Base-by-base conservation (phyloP, 2,888 invertebrate genomes). In the Baccha elongata region DNA sequence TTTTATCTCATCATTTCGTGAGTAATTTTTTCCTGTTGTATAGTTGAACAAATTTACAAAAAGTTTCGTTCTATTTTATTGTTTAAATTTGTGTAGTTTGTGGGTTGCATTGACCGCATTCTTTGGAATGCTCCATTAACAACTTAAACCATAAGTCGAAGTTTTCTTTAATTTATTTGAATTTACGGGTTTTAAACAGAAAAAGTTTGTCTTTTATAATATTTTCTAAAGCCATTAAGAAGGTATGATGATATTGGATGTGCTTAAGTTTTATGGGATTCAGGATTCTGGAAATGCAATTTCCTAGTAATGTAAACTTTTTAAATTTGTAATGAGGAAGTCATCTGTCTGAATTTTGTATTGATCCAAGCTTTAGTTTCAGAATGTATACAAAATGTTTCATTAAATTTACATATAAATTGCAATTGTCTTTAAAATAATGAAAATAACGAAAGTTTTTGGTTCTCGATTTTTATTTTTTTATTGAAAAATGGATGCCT, bases 51-150 rank as follows among this genome's bases (percentile, higher is more conserved):
- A n/a, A 35, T 4, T 21, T 55, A 21, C 37, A 37, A 55, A 55
- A 55, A 55, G 55, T 55, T 55, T 55, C 8, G 13, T 53, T 3
- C 23, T 35, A 2, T 55, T 55, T 37, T 19, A 26, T 65, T 35
- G 37, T 55, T n/a, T 32, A 23, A 26, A 3, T 26, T 26, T 17
- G 19, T 26, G 5, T 26, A 21, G 19, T 40, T 65, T 50, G 40
- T 29, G 11, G n/a, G 4, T 42, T 17, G 17, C 13, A 26, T 40
- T 65, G 26, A 6, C 40, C 23, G 29, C n/a, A 44, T 29, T 53
- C 29, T 68, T 42, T 35, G 67, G 44, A 21, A 68, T 68, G 21
- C 35, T 32, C 19, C 29, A 65, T 65, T 65, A 53, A 55, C 37
- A 55, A 55, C 8, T 4, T 29, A 15, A 7, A 37, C 21, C n/a